Percentiles rank a stretch among this genome's conserved stretches.
Evolutionary conservation across 2,113 vertebrate genomes (phyloP).

Genomic region (human): GRCh38 chr2:133750001-133750500

Average conservation of each 20-base stretch:
- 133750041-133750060: background rate
- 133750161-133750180: conserved; percentile 49
- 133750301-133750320: background rate
- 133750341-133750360: conserved; percentile 69
- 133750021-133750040: conserved; percentile 8
- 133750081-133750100: background rate
- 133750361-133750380: conserved; percentile 65
- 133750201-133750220: conserved; percentile 66
- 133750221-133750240: conserved; percentile 79
- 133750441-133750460: conserved; percentile 30
- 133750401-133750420: conserved; percentile 41
- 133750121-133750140: background rate
- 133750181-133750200: conserved; percentile 63
- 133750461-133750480: conserved; percentile 54
- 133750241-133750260: conserved; percentile 62
- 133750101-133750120: background rate
- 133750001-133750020: background rate
- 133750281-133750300: conserved; percentile 72
- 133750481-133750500: conserved; percentile 9
- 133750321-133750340: conserved; percentile 57
- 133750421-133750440: conserved; percentile 43
- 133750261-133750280: conserved; percentile 18
- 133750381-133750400: conserved; percentile 75
- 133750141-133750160: background rate
- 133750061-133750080: background rate